Conservation (phyloP, 2,113 vertebrate genomes). For the Hippocampus zosterae region DNA sequence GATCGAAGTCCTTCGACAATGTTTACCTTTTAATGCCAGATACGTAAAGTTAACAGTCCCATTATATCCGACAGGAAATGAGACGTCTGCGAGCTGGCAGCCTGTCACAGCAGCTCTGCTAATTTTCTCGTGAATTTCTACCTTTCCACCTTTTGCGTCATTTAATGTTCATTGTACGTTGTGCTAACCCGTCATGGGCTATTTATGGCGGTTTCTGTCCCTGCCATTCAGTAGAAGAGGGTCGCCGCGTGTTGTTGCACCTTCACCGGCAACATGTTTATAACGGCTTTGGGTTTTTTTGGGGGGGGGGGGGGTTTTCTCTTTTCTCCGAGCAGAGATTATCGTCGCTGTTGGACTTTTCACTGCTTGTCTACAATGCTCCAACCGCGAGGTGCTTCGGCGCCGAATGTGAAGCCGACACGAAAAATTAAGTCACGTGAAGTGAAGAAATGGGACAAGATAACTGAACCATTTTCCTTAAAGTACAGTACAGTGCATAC, state of each 20-base stretch:
- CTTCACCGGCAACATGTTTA: not conserved
- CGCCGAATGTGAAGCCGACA: no score
- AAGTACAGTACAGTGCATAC: no score
- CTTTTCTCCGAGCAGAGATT: no score
- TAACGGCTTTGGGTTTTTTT: not conserved
- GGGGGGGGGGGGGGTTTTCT: no score
- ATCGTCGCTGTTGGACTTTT: no score
- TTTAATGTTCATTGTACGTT: not conserved
- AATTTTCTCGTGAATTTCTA: not conserved
- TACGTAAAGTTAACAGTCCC: not conserved
- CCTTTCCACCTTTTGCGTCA: not conserved
- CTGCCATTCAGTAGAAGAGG: not conserved
- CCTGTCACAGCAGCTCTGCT: not conserved
- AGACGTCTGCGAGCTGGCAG: not conserved
- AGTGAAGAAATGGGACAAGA: no score
- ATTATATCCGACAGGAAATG: not conserved
- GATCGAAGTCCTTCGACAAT: not conserved
- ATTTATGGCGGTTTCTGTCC: not conserved
- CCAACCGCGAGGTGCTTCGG: no score
- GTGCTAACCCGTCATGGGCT: not conserved
- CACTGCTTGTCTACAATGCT: not conserved
- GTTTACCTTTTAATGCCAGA: not conserved
- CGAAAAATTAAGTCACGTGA: no score
- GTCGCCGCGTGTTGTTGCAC: not conserved
- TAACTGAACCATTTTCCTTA: no score